Evolutionary conservation across 1,140 invertebrate genomes (phyloP), one percentile per base, ranked within the genome.

Genomic region (Sweltsa coloradensis): DNA sequence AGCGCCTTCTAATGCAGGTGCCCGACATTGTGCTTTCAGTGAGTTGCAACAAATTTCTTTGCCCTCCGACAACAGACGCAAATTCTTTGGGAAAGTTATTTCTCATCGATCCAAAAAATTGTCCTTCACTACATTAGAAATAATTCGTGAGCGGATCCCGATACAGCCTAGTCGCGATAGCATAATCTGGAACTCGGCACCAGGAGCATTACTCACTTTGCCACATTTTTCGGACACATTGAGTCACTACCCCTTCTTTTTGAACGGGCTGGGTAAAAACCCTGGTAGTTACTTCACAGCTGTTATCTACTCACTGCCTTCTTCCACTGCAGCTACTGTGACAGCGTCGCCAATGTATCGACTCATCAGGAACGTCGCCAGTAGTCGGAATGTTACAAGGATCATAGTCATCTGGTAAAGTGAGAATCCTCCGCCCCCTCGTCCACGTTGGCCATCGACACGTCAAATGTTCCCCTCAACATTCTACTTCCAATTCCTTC

Each of bases 31-130:
- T 97, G 36, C 75, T 90, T 51, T 91, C 89, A 31, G 81, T 96
- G 52, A 69, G 80, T n/a, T 41, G 74, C 81, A 51, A 76, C 79
- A 52, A 79, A 85, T 64, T 85, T 97, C 49, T 75, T 94, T 52
- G 75, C 81, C 56, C 68, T 94, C 50, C 73, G 89, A 34, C 91
- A 96, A 60, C 90, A 95, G 67, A 93, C 89, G 7, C 91, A 96
- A 71, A 77, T 95, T 52, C 70, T 97, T 29, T 97, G 91, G 89
- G 87, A 95, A 60, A 79, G 86, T 57, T 97, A 97, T 66, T 95
- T 97, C 70, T 92, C 89, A 6, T 96, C 91, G 11, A 85, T 97
- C 51, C 90, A 97, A 66, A 94, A 93, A 74, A 97, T 97, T 56
- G 89, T 96, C n/a, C 52, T 84, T 84, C 58, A 93, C 92, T 34